phyloP scores from a whole-genome alignment of 2,113 vertebrate genomes.

The Onychorhynchus coronatus region DNA sequence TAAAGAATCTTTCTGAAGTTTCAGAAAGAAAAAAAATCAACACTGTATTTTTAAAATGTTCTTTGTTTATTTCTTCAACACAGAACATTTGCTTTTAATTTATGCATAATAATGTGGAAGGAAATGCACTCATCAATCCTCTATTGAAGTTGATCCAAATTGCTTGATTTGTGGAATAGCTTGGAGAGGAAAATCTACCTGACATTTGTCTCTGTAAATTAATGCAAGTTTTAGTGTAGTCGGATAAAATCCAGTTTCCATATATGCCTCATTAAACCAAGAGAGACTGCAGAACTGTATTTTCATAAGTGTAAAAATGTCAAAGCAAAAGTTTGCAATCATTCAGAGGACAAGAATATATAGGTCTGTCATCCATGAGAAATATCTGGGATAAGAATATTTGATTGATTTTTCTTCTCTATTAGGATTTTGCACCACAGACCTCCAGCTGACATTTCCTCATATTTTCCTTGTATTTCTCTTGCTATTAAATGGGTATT shows the following conservation, averaged over 20 bases:
- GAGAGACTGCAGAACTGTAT: neutral
- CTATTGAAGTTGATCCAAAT: neutral
- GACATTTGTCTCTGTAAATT: constrained; percentile 24
- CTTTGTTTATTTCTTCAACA: neutral
- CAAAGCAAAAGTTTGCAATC: neutral
- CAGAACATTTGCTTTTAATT: neutral
- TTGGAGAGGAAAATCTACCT: neutral
- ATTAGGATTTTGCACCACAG: neutral
- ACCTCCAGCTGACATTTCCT: neutral
- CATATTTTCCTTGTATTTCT: neutral
- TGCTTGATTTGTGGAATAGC: neutral
- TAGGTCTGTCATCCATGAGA: neutral
- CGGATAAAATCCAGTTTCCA: neutral
- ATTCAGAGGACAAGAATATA: neutral
- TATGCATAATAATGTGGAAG: neutral
- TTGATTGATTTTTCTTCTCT: neutral
- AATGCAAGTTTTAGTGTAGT: neutral
- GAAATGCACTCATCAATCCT: neutral
- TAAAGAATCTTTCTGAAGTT: neutral
- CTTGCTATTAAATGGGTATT: neutral
- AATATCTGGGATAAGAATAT: neutral
- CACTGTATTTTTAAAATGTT: neutral
- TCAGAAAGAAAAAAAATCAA: neutral
- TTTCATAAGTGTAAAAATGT: neutral
- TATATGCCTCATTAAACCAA: neutral